Conservation (phyloP, 2,113 vertebrate genomes). For the Ciconia stormi region DNA sequence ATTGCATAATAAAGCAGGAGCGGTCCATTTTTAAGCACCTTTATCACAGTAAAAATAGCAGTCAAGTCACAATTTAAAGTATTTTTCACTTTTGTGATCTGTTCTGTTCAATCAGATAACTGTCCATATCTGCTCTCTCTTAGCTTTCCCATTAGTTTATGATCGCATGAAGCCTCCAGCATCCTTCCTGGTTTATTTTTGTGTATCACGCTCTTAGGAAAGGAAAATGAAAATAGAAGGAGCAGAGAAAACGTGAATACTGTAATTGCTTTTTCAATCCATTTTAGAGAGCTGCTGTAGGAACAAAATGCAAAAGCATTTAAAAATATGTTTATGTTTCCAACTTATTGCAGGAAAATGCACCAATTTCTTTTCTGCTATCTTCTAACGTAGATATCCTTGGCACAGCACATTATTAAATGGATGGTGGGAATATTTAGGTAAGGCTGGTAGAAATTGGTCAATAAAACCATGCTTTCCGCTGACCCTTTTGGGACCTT, state of each 20-base stretch:
- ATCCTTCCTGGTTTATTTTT: background rate
- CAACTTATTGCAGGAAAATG: background rate
- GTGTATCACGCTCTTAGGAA: background rate
- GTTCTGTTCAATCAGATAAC: background rate
- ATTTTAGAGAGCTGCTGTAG: background rate
- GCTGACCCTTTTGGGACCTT: background rate
- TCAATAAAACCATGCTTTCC: constrained; percentile 2
- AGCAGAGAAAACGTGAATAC: background rate
- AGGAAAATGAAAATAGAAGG: background rate
- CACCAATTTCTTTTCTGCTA: background rate
- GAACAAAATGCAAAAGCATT: background rate
- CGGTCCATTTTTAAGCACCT: background rate
- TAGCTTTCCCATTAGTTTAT: background rate
- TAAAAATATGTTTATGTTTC: constrained; percentile 44
- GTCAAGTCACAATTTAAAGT: background rate
- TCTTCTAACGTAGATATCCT: background rate
- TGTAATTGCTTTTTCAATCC: constrained; percentile 3
- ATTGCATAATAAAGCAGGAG: background rate
- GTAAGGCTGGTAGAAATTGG: background rate
- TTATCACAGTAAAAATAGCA: background rate
- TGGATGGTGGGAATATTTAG: background rate
- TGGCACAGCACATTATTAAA: background rate
- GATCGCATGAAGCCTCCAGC: background rate
- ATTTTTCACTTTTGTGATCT: background rate
- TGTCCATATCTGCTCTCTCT: background rate